Percentiles rank a stretch among this genome's conserved stretches.
Conservation (phyloP, 2,113 vertebrate species). For the Coracopsis vasa region DNA sequence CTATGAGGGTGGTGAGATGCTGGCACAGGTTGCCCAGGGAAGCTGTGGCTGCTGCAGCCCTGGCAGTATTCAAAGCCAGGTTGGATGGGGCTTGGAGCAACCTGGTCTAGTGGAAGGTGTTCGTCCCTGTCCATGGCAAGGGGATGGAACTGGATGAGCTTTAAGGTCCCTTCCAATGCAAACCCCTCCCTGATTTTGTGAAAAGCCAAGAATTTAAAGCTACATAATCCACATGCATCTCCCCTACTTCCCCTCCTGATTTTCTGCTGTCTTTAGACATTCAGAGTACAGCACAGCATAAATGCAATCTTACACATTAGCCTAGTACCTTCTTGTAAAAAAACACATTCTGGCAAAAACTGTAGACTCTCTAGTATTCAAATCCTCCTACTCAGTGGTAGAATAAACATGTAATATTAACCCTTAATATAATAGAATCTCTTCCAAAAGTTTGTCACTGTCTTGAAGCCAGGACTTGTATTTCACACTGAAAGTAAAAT, state of each 20-base stretch:
- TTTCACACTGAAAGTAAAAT: conserved; percentile 4
- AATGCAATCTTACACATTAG: not conserved
- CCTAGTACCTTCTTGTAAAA: not conserved
- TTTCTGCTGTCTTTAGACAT: not conserved
- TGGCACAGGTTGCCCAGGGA: not conserved
- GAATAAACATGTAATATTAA: not conserved
- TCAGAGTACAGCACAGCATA: not conserved
- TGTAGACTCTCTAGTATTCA: not conserved
- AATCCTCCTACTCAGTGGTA: not conserved
- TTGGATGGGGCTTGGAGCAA: not conserved
- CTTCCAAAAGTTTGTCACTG: not conserved
- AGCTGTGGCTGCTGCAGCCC: not conserved
- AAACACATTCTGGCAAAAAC: not conserved
- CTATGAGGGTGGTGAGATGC: not conserved
- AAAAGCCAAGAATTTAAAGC: not conserved
- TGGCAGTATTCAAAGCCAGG: not conserved
- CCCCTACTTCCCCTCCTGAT: not conserved
- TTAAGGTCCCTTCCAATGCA: not conserved
- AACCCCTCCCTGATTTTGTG: not conserved
- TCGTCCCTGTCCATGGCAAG: not conserved
- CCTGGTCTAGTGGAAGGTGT: not conserved
- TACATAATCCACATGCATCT: not conserved
- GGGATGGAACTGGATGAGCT: not conserved
- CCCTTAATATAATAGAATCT: not conserved
- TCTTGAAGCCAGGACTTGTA: not conserved